Conservation (phyloP, 1,140 invertebrate species). For the Bilobella aurantiaca region DNA sequence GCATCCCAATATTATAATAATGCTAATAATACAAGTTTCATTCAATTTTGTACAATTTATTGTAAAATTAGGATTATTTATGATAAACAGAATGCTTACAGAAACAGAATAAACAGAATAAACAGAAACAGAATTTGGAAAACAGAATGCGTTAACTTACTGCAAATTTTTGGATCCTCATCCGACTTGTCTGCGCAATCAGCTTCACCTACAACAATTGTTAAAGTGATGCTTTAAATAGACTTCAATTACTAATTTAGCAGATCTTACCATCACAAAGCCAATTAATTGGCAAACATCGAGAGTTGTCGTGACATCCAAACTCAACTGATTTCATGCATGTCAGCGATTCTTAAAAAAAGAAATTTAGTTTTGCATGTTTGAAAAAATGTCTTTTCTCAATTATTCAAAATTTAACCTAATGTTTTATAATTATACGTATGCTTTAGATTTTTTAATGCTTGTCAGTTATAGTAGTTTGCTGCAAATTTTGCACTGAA, state of each 20-base stretch:
- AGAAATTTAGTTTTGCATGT: not conserved
- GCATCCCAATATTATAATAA: not conserved
- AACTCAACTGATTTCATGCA: not conserved
- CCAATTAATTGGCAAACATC: not conserved
- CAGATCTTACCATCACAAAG: not conserved
- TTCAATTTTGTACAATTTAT: too few species aligned
- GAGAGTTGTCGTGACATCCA: not conserved
- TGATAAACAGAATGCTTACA: too few species aligned
- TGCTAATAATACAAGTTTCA: not conserved
- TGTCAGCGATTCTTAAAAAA: not conserved
- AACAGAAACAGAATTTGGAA: too few species aligned
- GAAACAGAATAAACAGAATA: too few species aligned
- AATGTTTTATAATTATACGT: too few species aligned
- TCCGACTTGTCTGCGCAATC: conserved; percentile 66
- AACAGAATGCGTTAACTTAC: conserved; percentile 46
- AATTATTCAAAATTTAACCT: not conserved
- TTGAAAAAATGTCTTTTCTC: not conserved
- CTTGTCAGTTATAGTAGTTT: not conserved
- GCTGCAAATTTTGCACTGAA: not conserved
- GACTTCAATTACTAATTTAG: not conserved
- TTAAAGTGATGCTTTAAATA: not conserved
- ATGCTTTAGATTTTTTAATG: too few species aligned
- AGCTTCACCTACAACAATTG: conserved; percentile 49
- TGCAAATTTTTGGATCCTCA: conserved; percentile 54
- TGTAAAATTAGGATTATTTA: too few species aligned